These are phyloP conservation scores for Gryllus longicercus DNA, from an alignment of 2,888 invertebrate genomes.

Conservation along the genomic window DNA sequence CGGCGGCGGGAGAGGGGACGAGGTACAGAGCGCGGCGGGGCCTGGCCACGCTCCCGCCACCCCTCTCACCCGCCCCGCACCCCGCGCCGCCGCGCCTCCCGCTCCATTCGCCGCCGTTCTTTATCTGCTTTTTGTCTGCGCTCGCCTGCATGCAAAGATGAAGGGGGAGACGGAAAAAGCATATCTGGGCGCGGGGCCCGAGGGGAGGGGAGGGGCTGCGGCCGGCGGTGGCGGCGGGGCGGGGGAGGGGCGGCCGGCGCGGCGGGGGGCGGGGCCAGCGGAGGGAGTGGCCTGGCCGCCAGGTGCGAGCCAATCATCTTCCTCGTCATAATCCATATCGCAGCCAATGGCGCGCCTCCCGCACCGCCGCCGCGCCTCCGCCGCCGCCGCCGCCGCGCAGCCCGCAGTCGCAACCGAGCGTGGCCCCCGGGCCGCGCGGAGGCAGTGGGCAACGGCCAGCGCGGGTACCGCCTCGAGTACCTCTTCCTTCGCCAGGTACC, in stretches of 20 bases:
- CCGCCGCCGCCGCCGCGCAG: no score
- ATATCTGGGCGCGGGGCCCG: neutral
- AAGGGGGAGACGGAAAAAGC: constrained; percentile 5
- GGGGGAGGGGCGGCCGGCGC: neutral
- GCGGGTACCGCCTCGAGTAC: no score
- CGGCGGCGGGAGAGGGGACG: neutral
- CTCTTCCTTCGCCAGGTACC: no score
- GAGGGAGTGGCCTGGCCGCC: neutral
- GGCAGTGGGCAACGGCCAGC: no score
- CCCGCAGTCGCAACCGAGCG: no score
- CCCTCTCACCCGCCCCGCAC: neutral
- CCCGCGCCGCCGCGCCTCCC: neutral
- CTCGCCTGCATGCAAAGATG: constrained; percentile 11
- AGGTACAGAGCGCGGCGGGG: neutral
- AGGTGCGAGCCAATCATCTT: constrained; percentile 8
- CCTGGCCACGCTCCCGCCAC: neutral
- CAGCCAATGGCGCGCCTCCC: neutral
- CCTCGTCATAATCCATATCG: constrained; percentile 17
- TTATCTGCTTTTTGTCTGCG: constrained; percentile 17
- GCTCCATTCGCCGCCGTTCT: neutral
- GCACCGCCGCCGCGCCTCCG: neutral
- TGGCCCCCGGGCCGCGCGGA: no score
- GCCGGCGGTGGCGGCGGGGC: neutral
- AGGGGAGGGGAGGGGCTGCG: neutral
- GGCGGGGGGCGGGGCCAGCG: neutral